phyloP scores from a whole-genome alignment of 1,140 invertebrate species.

The Campoletis sonorensis region DNA sequence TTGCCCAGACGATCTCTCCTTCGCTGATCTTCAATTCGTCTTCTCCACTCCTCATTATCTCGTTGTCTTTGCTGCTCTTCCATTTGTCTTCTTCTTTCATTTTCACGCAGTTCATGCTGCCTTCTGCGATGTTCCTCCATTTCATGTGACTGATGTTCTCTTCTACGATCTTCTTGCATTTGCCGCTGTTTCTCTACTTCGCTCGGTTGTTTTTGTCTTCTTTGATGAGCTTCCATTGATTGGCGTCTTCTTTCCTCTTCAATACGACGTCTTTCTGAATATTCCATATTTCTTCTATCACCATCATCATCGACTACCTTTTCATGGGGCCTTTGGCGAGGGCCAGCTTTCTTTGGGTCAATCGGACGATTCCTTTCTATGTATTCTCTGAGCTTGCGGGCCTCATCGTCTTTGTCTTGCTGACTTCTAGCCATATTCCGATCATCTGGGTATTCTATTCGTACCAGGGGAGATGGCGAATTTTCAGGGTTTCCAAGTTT shows the following conservation, averaged over 20 bases:
- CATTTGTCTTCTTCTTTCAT: slow-evolving; percentile 25
- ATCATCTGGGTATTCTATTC: not conserved
- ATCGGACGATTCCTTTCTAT: slow-evolving; percentile 64
- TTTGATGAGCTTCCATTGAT: not conserved
- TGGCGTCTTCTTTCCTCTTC: slow-evolving; percentile 33
- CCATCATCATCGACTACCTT: not conserved
- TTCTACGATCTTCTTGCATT: slow-evolving; percentile 28
- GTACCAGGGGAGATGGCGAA: not conserved
- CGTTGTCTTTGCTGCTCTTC: slow-evolving; percentile 6
- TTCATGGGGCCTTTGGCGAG: not conserved
- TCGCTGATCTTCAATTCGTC: slow-evolving; percentile 11
- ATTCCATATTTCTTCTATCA: not conserved
- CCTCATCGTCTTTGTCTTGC: slow-evolving; percentile 45
- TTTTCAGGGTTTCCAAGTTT: slow-evolving; percentile 12
- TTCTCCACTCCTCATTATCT: slow-evolving; percentile 33
- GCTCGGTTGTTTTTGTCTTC: not conserved
- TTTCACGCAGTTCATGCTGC: slow-evolving; percentile 10
- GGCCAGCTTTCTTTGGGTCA: slow-evolving; percentile 6
- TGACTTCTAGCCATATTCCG: slow-evolving; percentile 1
- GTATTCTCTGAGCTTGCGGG: slow-evolving; percentile 63
- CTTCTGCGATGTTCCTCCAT: slow-evolving; percentile 42
- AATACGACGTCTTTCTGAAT: not conserved
- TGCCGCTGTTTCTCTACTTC: slow-evolving; percentile 1
- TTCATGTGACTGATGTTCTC: not conserved
- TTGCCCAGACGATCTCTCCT: slow-evolving; percentile 1